Percentiles rank a stretch among this genome's conserved stretches.
These are phyloP conservation scores for Calidris pugnax DNA, from an alignment of 2,113 vertebrate genomes.

Conservation along the genomic window DNA sequence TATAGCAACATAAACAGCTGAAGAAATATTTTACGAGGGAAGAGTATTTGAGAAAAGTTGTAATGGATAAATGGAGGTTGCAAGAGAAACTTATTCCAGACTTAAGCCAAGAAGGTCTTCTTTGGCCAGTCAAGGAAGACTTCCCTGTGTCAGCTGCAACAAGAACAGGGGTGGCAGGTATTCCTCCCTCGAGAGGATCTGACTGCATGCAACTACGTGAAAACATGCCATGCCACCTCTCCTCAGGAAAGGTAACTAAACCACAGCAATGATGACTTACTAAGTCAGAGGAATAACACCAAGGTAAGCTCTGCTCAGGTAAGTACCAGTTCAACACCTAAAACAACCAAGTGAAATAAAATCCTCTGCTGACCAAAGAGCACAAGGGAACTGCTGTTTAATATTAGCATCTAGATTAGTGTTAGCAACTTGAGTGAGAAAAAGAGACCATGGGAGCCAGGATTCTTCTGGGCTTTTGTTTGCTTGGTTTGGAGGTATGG, in stretches of 20 bases:
- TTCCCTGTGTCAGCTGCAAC: background rate
- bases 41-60: background rate
- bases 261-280: fast-evolving
- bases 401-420: background rate
- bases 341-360: background rate
- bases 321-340: background rate
- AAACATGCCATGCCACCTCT: fast-evolving
- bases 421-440: background rate
- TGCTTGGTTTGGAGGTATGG: background rate
- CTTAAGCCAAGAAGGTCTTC: background rate
- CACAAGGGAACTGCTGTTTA: background rate
- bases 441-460: background rate
- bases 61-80: background rate
- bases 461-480: background rate
- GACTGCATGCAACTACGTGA: too few relatives aligned
- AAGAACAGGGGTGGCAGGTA: background rate
- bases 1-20: fast-evolving
- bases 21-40: background rate
- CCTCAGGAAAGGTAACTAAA: background rate
- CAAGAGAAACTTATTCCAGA: background rate
- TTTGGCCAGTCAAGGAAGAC: background rate
- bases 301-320: background rate
- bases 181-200: background rate
- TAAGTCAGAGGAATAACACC: background rate
- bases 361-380: background rate